Base-by-base conservation (phyloP, 2,113 vertebrate species). In the Bagarius yarrelli region DNA sequence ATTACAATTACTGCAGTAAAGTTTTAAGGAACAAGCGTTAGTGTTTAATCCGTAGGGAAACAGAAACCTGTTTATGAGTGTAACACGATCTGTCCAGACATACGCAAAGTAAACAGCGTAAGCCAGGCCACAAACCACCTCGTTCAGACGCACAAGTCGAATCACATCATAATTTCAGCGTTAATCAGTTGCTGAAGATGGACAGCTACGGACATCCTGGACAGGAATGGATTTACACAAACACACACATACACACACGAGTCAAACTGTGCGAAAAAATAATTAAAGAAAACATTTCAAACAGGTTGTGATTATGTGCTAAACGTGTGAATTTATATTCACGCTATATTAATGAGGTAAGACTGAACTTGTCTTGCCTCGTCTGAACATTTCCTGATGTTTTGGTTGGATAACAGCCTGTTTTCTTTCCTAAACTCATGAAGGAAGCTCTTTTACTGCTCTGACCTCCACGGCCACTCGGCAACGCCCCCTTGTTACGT, bases 371-470 rank as follows among this genome's bases (percentile, higher is more conserved):
- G 30, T 78, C 83, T 69, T 85, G 90, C 88, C 79, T 81, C 47
- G 27, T 81, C 86, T 71, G 81, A 86, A 83, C 75, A 83, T 83
- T 50, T 81, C 60, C 56, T 81, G 82, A 82, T 67, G 55, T 83
- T 83, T 66, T 60, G 73, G 69, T 88, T 89, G 89, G 85, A 87
- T 84, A 83, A 83, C 74, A 83, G 60, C 80, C 75, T 83, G 83
- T 83, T 90, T 89, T 87, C 76, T 84, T 83, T 88, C 83, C 84
- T 73, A 59, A 83, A 70, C 64, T 53, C 8, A 87, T 93, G 91
- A 93, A 92, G 90, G 81, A 71, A 70, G 72, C 84, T 86, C 92
- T 89, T 91, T 93, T 86, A 91, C 69, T 23, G 66, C 53, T 18
- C 67, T 87, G 82, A 90, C 85, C 84, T 73, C 74, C 70, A 78